Conservation (phyloP, 2,888 invertebrate genomes). For the Julus scanicus region DNA sequence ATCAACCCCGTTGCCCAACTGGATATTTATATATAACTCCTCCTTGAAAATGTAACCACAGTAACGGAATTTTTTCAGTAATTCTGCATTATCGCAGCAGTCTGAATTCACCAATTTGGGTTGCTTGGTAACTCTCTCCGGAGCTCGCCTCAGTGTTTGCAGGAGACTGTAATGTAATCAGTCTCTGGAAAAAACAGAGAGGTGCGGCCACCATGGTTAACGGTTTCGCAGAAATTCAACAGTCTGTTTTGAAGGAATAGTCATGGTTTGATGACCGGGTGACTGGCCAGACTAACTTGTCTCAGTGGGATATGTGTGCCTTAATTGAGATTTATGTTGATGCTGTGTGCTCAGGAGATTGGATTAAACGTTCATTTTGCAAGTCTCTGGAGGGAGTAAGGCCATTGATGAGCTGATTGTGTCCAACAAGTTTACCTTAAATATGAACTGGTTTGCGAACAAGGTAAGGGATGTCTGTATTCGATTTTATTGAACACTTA, state of each 20-base stretch:
- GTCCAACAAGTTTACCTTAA: not conserved
- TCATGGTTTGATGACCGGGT: not conserved
- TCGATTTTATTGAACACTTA: too few species aligned
- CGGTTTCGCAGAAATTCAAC: too few species aligned
- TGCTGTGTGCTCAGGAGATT: not conserved
- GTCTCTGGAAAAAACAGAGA: not conserved
- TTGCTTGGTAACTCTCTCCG: not conserved
- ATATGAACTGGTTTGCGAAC: not conserved
- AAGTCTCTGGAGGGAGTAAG: not conserved
- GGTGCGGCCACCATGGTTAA: not conserved
- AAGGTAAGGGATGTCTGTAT: not conserved
- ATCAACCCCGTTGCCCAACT: not conserved
- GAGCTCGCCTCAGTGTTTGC: not conserved
- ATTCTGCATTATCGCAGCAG: not conserved
- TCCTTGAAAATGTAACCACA: conserved; percentile 20
- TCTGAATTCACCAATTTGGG: not conserved
- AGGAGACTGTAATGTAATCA: not conserved
- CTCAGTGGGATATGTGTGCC: not conserved
- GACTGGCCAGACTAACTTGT: not conserved
- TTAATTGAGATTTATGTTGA: not conserved
- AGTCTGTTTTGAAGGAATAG: not conserved
- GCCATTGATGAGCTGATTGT: not conserved
- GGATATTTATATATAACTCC: conserved; percentile 15
- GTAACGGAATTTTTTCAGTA: not conserved
- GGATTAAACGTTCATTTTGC: not conserved